Conservation (phyloP, 2,888 invertebrate species). For the Mesopsocus fuscifrons region DNA sequence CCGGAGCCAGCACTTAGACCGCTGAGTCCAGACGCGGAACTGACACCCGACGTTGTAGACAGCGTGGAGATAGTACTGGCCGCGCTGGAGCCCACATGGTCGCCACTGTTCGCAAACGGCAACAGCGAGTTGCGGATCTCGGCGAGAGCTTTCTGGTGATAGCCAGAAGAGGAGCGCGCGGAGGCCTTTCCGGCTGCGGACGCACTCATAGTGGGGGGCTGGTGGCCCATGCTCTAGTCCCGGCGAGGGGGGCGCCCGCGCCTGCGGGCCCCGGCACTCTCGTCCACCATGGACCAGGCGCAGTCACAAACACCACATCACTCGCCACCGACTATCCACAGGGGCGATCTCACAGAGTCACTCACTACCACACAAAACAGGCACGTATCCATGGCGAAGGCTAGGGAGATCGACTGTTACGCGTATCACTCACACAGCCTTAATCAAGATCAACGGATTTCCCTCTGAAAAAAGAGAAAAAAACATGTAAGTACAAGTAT, state of each 20-base stretch:
- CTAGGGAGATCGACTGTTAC: too few relatives aligned
- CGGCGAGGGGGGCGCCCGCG: slow-evolving; percentile 31
- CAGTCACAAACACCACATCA: not conserved
- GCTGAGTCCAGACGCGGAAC: slow-evolving; percentile 36
- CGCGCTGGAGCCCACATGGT: slow-evolving; percentile 49
- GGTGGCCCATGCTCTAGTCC: slow-evolving; percentile 34
- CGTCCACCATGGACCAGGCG: slow-evolving; percentile 12
- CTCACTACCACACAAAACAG: too few relatives aligned
- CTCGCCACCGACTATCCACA: too few relatives aligned
- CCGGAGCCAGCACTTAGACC: slow-evolving; percentile 39
- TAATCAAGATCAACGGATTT: too few relatives aligned
- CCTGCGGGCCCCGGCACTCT: slow-evolving; percentile 15
- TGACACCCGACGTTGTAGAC: slow-evolving; percentile 39
- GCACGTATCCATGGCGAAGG: too few relatives aligned
- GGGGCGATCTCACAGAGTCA: too few relatives aligned
- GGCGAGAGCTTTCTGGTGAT: slow-evolving; percentile 72
- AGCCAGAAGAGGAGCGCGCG: slow-evolving; percentile 50
- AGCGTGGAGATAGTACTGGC: slow-evolving; percentile 51
- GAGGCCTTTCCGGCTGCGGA: slow-evolving; percentile 34
- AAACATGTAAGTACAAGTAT: too few relatives aligned
- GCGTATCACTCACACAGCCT: too few relatives aligned
- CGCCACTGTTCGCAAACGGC: slow-evolving; percentile 51
- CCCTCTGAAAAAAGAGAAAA: too few relatives aligned
- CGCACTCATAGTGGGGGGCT: slow-evolving; percentile 33
- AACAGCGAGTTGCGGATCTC: slow-evolving; percentile 66